Conservation (phyloP, 2,797 vertebrate species). For the Lacerta agilis region DNA sequence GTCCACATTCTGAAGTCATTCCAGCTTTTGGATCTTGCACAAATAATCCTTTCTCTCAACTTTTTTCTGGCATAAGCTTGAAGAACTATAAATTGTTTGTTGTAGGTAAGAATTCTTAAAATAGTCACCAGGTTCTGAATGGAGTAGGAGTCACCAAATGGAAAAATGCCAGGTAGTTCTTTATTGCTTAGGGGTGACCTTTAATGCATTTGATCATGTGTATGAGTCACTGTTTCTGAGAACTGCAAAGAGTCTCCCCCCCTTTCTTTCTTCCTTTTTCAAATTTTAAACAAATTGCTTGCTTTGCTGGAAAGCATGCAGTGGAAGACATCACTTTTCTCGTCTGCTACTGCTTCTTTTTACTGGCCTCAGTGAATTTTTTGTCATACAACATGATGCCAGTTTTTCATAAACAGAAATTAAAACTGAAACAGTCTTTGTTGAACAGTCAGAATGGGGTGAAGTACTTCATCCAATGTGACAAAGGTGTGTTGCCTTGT, state of each 20-base stretch:
- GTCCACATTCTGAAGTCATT: background rate
- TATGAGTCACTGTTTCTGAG: constrained; percentile 67
- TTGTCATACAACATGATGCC: constrained; percentile 30
- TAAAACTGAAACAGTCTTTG: constrained; percentile 39
- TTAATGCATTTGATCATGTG: constrained; percentile 52
- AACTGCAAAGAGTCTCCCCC: constrained; percentile 24
- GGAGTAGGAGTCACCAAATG: constrained; percentile 35
- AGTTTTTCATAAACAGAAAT: background rate
- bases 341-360: constrained; percentile 52
- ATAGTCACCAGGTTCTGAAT: constrained; percentile 31
- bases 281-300: constrained; percentile 26
- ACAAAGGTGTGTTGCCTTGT: background rate
- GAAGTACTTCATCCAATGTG: constrained; percentile 39
- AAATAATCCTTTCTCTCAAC: background rate
- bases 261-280: no score
- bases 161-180: constrained; percentile 55
- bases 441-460: constrained; percentile 33
- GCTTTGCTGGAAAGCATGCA: constrained; percentile 53
- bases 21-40: background rate
- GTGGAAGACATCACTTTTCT: constrained; percentile 57
- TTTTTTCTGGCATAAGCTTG: background rate
- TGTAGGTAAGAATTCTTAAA: constrained; percentile 45
- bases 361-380: constrained; percentile 7
- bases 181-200: constrained; percentile 65
- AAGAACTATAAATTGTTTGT: background rate